These are phyloP conservation scores for Sigmodon hispidus DNA, from an alignment of 2,113 vertebrate species.

Conservation along the genomic window DNA sequence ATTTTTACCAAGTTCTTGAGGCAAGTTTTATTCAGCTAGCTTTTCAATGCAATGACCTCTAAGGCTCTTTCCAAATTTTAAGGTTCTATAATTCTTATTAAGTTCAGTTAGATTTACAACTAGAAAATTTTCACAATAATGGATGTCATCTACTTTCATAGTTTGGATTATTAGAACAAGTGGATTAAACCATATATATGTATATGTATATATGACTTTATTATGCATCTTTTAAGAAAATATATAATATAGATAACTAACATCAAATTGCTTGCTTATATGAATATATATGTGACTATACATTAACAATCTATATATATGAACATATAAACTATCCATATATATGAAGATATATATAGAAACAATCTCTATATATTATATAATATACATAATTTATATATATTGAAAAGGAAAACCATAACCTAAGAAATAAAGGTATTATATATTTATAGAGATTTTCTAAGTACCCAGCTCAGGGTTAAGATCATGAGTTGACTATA, in stretches of 20 bases:
- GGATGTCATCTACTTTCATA: not conserved
- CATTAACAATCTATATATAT: not conserved
- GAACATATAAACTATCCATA: not conserved
- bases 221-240: not conserved
- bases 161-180: not conserved
- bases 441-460: not conserved
- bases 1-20: conserved; percentile 57
- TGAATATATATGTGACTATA: not conserved
- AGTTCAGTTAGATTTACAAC: conserved; percentile 41
- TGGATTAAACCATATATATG: not conserved
- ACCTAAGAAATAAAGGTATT: not conserved
- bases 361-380: not conserved
- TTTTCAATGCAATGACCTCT: conserved; percentile 62
- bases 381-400: not conserved
- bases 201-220: not conserved
- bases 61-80: conserved; percentile 50
- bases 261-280: not conserved
- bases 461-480: not conserved
- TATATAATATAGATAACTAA: not conserved
- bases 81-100: conserved; percentile 63
- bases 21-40: conserved; percentile 54
- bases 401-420: conserved; percentile 33
- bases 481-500: not conserved
- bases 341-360: too few relatives aligned
- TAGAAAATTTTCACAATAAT: conserved; percentile 23